Evolutionary conservation across 2,113 vertebrate genomes (phyloP), one percentile per base, ranked within the genome.

Genomic region (Delphinus delphis): DNA sequence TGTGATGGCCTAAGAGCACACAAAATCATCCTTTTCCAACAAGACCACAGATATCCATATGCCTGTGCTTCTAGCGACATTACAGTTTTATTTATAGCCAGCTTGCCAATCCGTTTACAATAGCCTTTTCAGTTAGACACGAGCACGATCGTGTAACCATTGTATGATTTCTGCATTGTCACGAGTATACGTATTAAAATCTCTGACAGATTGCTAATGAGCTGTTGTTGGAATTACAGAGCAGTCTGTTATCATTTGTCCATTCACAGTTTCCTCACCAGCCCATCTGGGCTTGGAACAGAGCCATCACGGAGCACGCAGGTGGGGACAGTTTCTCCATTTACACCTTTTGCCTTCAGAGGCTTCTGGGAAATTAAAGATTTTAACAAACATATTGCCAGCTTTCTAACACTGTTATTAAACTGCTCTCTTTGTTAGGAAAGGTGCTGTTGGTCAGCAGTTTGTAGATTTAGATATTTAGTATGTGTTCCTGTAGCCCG

Each of bases 151-250:
- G 3, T 25, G 71, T 96, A 89, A 89, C 88, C 92, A 86, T 96
- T 94, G 58, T 80, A 94, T 92, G 96, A 88, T 98, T 98, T 95
- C 98, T 98, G 96, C 96, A 97, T 98, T 98, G 98, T 98, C 98
- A 98, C 92, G 96, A 97, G 98, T 97, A 97, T 96, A 98, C 98
- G 98, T 98, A 99, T 98, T 98, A 98, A 99, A 98, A 98, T 98
- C 98, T 98, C 97, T 99, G 99, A 99, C 99, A 99, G 99, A 99
- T 99, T 99, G 99, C 99, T 99, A 99, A 99, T 99, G 99, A 99
- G 98, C 98, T 98, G 98, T 98, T 99, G 99, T 98, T 99, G 98
- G 98, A 99, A 98, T 97, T 97, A 98, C 97, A 98, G 98, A 98
- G 88, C 98, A 97, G 98, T 98, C 98, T 99, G 99, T 99, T 99